phyloP scores from a whole-genome alignment of 2,113 vertebrate species.

The Tragulus kanchil region DNA sequence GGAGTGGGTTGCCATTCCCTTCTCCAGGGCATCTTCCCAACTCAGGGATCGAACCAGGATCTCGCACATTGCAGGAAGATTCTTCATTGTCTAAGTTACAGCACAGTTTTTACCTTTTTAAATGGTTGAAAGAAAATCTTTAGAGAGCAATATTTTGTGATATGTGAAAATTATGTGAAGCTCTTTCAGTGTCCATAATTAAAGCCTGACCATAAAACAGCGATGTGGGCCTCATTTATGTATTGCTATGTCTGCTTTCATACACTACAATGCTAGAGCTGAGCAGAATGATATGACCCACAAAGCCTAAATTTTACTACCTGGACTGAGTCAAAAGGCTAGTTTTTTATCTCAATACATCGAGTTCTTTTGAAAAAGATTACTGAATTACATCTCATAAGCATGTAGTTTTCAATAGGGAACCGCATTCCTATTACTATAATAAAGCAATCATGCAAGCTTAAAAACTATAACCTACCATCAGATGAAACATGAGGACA shows the following conservation, averaged over 20 bases:
- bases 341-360: neutral
- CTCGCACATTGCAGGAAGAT: neutral
- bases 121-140: neutral
- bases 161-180: neutral
- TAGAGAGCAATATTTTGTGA: neutral
- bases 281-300: neutral
- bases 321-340: neutral
- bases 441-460: neutral
- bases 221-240: neutral
- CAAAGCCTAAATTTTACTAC: neutral
- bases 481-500: constrained; percentile 93
- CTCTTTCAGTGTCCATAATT: neutral
- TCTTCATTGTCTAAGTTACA: neutral
- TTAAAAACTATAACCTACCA: constrained; percentile 84
- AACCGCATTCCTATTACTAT: neutral
- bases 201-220: neutral
- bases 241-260: neutral
- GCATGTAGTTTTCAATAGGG: neutral
- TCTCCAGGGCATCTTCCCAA: neutral
- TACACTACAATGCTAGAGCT: fast-evolving
- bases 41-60: neutral
- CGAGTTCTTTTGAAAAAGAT: constrained; percentile 44
- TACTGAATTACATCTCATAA: constrained; percentile 5
- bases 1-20: neutral
- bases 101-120: neutral